phyloP scores from a whole-genome alignment of 1,140 invertebrate species.

The Epicauta chinensis region DNA sequence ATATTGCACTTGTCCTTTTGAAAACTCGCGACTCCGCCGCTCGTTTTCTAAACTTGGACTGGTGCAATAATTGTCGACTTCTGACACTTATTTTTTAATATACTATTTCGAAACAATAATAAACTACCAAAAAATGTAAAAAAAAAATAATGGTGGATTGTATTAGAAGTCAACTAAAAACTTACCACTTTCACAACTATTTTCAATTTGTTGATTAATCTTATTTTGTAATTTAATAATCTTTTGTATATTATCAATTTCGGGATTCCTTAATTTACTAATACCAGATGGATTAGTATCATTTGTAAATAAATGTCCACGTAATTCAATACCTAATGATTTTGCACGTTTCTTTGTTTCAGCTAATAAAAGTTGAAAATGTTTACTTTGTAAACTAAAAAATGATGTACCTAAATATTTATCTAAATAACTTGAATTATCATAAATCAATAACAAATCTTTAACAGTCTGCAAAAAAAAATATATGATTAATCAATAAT shows the following conservation, averaged over 20 bases:
- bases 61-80: no score
- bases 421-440: constrained; percentile 80
- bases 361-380: constrained; percentile 34
- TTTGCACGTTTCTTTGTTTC: constrained; percentile 39
- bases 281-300: constrained; percentile 25
- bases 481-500: not conserved
- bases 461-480: constrained; percentile 56
- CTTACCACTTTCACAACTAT: no score
- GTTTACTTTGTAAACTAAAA: constrained; percentile 49
- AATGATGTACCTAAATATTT: constrained; percentile 77
- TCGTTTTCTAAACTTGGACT: no score
- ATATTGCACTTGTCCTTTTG: no score
- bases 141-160: no score
- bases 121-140: no score
- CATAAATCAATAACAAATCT: constrained; percentile 74
- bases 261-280: constrained; percentile 31
- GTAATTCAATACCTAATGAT: constrained; percentile 34
- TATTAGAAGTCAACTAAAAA: no score
- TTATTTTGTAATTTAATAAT: constrained; percentile 37
- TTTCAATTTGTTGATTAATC: constrained; percentile 35
- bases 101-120: no score
- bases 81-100: no score
- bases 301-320: constrained; percentile 33
- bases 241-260: constrained; percentile 39
- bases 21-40: no score